These are phyloP conservation scores for Danio rerio DNA, from an alignment of 2,113 vertebrate genomes.

Conservation along the genomic window DNA sequence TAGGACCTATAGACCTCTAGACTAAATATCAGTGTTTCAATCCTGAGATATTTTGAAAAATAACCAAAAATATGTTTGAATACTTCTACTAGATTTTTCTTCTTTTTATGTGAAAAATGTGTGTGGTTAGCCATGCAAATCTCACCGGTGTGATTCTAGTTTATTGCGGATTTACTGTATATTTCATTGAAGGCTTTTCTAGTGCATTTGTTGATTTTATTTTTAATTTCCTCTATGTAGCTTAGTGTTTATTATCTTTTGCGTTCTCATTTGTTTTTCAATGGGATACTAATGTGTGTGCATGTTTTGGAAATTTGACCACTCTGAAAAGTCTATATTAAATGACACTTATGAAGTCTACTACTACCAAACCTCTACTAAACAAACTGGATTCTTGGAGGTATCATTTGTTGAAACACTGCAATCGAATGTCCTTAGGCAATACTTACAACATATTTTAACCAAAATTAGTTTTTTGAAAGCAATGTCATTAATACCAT, in stretches of 20 bases:
- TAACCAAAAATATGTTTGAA: conserved; percentile 7
- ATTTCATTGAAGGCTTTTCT: too few species aligned
- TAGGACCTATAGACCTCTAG: background rate
- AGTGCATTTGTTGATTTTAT: background rate
- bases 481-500: too few species aligned
- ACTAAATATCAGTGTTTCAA: background rate
- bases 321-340: too few species aligned
- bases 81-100: background rate
- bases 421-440: too few species aligned
- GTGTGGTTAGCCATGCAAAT: background rate
- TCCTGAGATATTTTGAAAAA: background rate
- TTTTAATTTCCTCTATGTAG: too few species aligned
- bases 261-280: too few species aligned
- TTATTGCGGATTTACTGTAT: background rate
- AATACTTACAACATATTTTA: too few species aligned
- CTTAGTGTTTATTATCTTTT: too few species aligned
- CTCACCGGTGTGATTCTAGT: background rate
- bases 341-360: too few species aligned
- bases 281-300: too few species aligned
- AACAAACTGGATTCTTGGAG: background rate
- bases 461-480: too few species aligned
- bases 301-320: too few species aligned
- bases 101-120: background rate
- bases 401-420: background rate
- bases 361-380: background rate